Evolutionary conservation across 1,140 invertebrate species (phyloP), one percentile per base, ranked within the genome.

Genomic region (Orius insidiosus): DNA sequence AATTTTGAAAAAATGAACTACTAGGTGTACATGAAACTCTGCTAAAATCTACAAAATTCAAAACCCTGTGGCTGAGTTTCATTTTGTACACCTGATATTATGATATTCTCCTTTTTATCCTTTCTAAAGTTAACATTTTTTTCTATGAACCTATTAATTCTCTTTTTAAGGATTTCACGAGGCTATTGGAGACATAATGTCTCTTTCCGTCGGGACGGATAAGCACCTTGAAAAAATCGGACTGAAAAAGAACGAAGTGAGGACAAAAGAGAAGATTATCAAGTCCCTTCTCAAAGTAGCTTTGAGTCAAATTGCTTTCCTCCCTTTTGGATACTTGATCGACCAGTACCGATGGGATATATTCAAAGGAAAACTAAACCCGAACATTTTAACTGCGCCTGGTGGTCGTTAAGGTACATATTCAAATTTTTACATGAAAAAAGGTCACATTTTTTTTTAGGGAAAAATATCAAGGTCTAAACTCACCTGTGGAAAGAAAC

Each of bases 111-210:
- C n/a, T n/a, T n/a, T n/a, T n/a, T n/a, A n/a, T 36, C 14, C 14
- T n/a, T n/a, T 36, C n/a, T n/a, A n/a, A n/a, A n/a, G n/a, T n/a
- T n/a, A n/a, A n/a, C n/a, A n/a, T n/a, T n/a, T n/a, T n/a, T n/a
- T n/a, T n/a, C n/a, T n/a, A n/a, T n/a, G n/a, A n/a, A n/a, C n/a
- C n/a, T n/a, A n/a, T n/a, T n/a, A n/a, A n/a, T n/a, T n/a, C n/a
- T n/a, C n/a, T n/a, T n/a, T n/a, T n/a, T n/a, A n/a, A 76, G 81
- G 85, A 52, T 94, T 94, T 57, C 85, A 90, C 55, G 89, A 93
- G 61, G 88, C 89, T 8, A 76, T 94, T n/a, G 89, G 89, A 1
- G 88, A 93, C 61, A 75, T 83, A 0, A 76, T 94, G 15, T 74
- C 85, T 1, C 60, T 94, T 2, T 92, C 82, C 2, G 82, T 84